Evolutionary conservation across 2,113 vertebrate genomes (phyloP), one percentile per base, ranked within the genome.

Genomic region (Condylura cristata): DNA sequence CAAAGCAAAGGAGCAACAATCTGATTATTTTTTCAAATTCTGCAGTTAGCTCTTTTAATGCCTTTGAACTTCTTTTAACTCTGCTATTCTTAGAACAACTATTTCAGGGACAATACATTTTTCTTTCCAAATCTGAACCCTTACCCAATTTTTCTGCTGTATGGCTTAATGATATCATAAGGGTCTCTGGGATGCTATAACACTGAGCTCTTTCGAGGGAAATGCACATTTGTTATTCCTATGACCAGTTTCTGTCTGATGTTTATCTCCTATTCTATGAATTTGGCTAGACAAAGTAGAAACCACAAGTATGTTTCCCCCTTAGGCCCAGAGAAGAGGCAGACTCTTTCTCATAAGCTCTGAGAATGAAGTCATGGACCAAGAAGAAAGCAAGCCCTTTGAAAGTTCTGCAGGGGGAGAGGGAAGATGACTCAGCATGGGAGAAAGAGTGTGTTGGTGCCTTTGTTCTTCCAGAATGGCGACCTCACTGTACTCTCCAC

Each of bases 231-330:
- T 78, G 58, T 70, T 89, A 74, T 41, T 81, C 66, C 41, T 41
- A 11, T 39, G 68, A 71, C 48, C 34, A 58, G 30, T 53, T 75
- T 86, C 61, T 80, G 82, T 46, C 58, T 71, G 51, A 82, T 74
- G 81, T 16, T 94, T 44, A 81, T 79, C 60, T 91, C 76, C 37
- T 79, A 32, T 16, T 86, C 58, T 79, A 37, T 14, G 5, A 78
- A 22, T 28, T 46, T 18, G 37, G 11, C 32, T 5, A 60, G 70
- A 61, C 86, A n/a, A 56, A 51, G 34, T 6, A 66, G 53, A 86
- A 92, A 56, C 75, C 74, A 65, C 81, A 96, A 66, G 39, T 53
- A 78, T 82, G 58, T 32, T 89, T 89, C 71, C 28, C 46, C 10
- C 0, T 53, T 63, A 70, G 61, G 3, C 56, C 20, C 30, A n/a